phyloP scores from a whole-genome alignment of 2,888 invertebrate species.

The Pinctada fucata region DNA sequence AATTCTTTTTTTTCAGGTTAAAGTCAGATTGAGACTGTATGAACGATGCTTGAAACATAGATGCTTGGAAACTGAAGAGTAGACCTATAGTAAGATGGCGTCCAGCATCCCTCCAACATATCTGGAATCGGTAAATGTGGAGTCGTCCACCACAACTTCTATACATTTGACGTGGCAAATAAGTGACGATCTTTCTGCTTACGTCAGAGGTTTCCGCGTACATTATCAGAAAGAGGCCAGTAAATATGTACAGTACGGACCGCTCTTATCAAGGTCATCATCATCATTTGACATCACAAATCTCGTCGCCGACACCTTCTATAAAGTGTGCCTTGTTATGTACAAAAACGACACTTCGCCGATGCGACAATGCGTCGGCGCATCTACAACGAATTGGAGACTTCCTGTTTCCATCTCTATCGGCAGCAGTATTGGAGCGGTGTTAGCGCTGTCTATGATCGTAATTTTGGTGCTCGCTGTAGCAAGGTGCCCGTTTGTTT shows the following conservation, averaged over 20 bases:
- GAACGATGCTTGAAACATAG: no score
- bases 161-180: conserved; percentile 64
- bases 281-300: conserved; percentile 61
- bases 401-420: conserved; percentile 69
- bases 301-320: conserved; percentile 70
- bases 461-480: conserved; percentile 66
- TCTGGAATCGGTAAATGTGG: conserved; percentile 54
- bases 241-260: conserved; percentile 66
- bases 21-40: no score
- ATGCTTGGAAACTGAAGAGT: no score
- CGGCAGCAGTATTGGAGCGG: conserved; percentile 71
- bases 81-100: no score
- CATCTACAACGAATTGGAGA: conserved; percentile 70
- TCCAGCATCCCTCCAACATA: conserved; percentile 8
- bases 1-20: no score
- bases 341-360: conserved; percentile 62
- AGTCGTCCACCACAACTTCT: conserved; percentile 62
- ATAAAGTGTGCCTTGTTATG: conserved; percentile 69
- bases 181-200: conserved; percentile 37
- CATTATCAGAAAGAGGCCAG: conserved; percentile 69
- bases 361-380: conserved; percentile 64
- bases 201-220: conserved; percentile 58
- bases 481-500: conserved; percentile 59
- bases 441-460: conserved; percentile 69
- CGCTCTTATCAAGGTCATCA: conserved; percentile 50